These are phyloP conservation scores for Andrena marginata DNA, from an alignment of 2,888 invertebrate species.

Conservation along the genomic window DNA sequence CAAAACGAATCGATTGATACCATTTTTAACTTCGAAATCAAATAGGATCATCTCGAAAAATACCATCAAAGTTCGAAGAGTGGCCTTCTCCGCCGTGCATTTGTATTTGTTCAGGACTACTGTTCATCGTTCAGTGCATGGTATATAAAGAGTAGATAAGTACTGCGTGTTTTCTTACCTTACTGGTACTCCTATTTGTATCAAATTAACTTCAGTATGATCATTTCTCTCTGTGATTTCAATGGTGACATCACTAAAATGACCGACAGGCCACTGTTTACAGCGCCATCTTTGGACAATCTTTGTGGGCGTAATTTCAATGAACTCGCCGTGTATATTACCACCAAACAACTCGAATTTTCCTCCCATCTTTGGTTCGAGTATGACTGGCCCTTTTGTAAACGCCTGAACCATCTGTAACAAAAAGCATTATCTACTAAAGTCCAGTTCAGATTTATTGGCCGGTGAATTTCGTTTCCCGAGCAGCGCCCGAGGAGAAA, in stretches of 20 bases:
- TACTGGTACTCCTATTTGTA: slow-evolving; percentile 94
- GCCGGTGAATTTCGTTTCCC: too few relatives aligned
- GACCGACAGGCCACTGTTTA: slow-evolving; percentile 97
- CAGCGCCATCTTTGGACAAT: slow-evolving; percentile 97
- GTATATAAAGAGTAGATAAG: too few relatives aligned
- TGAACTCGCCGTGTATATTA: slow-evolving; percentile 95
- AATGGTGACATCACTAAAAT: slow-evolving; percentile 95
- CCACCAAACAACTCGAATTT: slow-evolving; percentile 96
- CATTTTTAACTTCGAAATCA: too few relatives aligned
- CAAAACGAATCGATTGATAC: too few relatives aligned
- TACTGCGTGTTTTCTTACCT: slow-evolving; percentile 82
- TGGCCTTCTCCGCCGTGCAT: too few relatives aligned
- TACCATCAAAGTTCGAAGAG: too few relatives aligned
- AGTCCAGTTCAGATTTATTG: too few relatives aligned
- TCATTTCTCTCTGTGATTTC: slow-evolving; percentile 95
- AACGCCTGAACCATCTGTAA: slow-evolving; percentile 94
- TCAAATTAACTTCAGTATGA: slow-evolving; percentile 93
- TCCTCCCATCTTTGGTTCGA: slow-evolving; percentile 94
- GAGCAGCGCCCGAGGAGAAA: too few relatives aligned
- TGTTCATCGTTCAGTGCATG: too few relatives aligned
- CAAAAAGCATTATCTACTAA: neutral
- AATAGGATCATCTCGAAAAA: too few relatives aligned
- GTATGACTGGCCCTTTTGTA: slow-evolving; percentile 92
- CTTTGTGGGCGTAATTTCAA: slow-evolving; percentile 92
- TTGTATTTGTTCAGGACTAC: too few relatives aligned